Conservation (phyloP, 2,888 invertebrate species). For the Drosophila rubida region DNA sequence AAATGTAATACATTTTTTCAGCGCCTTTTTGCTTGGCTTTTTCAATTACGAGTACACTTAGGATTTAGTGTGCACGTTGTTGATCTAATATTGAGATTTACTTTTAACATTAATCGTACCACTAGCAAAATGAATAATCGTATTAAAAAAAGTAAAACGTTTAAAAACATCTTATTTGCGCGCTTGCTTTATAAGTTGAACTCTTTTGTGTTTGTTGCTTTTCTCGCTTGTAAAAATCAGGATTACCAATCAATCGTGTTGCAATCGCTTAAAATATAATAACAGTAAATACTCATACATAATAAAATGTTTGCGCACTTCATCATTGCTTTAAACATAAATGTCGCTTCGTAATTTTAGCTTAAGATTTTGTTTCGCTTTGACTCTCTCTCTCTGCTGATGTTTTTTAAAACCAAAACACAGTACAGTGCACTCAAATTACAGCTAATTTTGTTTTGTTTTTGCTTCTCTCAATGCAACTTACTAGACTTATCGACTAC, state of each 20-base stretch:
- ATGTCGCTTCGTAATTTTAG: slow-evolving; percentile 17
- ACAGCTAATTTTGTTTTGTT: slow-evolving; percentile 40
- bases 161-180: slow-evolving; percentile 67
- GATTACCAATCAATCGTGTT: slow-evolving; percentile 55
- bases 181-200: slow-evolving; percentile 46
- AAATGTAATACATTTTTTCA: slow-evolving; percentile 66
- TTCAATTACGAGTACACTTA: slow-evolving; percentile 52
- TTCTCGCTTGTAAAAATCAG: slow-evolving; percentile 56
- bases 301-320: slow-evolving; percentile 67
- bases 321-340: slow-evolving; percentile 47
- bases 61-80: slow-evolving; percentile 41
- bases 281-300: slow-evolving; percentile 74
- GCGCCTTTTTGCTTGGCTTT: slow-evolving; percentile 42
- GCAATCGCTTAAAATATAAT: slow-evolving; percentile 74
- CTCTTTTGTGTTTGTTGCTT: slow-evolving; percentile 17
- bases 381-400: slow-evolving; percentile 34
- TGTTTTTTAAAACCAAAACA: slow-evolving; percentile 76
- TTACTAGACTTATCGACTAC: slow-evolving; percentile 52
- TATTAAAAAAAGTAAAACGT: slow-evolving; percentile 40
- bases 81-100: slow-evolving; percentile 40
- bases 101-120: slow-evolving; percentile 38
- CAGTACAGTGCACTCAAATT: slow-evolving; percentile 75
- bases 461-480: slow-evolving; percentile 63
- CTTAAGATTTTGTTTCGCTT: slow-evolving; percentile 25
- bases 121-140: slow-evolving; percentile 50